Base-by-base conservation (phyloP, 2,113 vertebrate species). In the Spermophilus dauricus region DNA sequence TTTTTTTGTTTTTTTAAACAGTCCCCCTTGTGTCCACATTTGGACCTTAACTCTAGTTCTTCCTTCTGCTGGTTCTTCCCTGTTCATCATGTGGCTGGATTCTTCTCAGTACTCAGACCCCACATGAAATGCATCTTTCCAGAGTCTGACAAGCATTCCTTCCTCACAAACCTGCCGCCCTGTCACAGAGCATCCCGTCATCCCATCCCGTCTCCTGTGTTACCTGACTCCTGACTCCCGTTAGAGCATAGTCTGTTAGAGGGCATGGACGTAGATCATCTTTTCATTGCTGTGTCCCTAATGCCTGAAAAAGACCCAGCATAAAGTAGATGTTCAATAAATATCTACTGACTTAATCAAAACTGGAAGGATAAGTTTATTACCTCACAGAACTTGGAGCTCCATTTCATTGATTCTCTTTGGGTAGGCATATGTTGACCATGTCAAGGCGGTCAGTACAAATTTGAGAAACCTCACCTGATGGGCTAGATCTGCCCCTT, bases 251-350 rank as follows among this genome's bases (percentile, higher is more conserved):
- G 85, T 22, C 48, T 78, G 39, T 20, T 53, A 22, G 70, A 37
- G n/a, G n/a, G n/a, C 1, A 0, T 17, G 6, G 8, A 1, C 12
- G 8, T 48, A 65, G 20, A 56, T 48, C 77, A 3, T 20, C 13
- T 86, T 76, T 67, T 69, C 30, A 24, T 12, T 73, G 70, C 63
- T n/a, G 13, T 8, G 1, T 48, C 65, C 20, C 22, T 4, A 51
- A 22, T 73, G 14, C 37, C 45, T 63, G 10, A 70, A 82, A 91
- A 95, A 22, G 9, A 34, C 24, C 61, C 67, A 76, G 24, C 70
- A 0, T 20, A 37, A 37, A 86, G 70, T 51, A 20, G 42, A 39
- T 80, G 16, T 22, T 37, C 61, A 67, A 6, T 91, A 88, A 85
- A 48, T 72, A 58, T 65, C 73, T 65, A 73, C 67, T 30, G 37